phyloP scores from a whole-genome alignment of 1,140 invertebrate species.

The Pseudobourletiella spinata region DNA sequence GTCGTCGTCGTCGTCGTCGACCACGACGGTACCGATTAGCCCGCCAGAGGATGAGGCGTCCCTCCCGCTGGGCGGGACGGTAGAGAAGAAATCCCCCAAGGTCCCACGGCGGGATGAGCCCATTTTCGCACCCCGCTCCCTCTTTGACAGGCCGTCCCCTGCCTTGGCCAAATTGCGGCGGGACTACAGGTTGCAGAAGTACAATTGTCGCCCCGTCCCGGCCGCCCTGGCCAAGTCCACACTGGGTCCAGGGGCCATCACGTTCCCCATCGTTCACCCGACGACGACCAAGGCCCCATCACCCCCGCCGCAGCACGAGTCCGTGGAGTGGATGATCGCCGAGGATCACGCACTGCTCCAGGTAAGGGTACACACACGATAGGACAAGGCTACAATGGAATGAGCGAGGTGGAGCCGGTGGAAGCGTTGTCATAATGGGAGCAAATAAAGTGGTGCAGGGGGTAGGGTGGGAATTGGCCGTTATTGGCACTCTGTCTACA shows the following conservation, averaged over 20 bases:
- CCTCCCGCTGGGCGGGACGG: neutral
- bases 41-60: neutral
- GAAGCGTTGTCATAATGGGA: no score
- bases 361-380: slow-evolving; percentile 40
- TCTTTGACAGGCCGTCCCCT: slow-evolving; percentile 77
- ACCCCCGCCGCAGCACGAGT: slow-evolving; percentile 51
- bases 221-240: slow-evolving; percentile 11
- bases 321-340: slow-evolving; percentile 76
- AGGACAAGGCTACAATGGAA: no score
- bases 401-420: no score
- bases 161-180: slow-evolving; percentile 64
- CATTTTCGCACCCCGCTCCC: slow-evolving; percentile 65
- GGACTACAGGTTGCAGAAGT: slow-evolving; percentile 66
- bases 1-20: neutral
- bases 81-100: slow-evolving; percentile 42
- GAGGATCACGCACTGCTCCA: slow-evolving; percentile 78
- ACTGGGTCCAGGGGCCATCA: slow-evolving; percentile 41
- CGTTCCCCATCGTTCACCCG: slow-evolving; percentile 51
- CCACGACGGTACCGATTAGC: neutral
- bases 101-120: slow-evolving; percentile 61
- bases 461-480: no score
- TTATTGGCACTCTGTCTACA: no score
- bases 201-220: slow-evolving; percentile 50
- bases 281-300: slow-evolving; percentile 39
- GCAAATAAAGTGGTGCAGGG: no score